Evolutionary conservation across 2,888 invertebrate genomes (phyloP).

Genomic region (Synergus laeviventris): DNA sequence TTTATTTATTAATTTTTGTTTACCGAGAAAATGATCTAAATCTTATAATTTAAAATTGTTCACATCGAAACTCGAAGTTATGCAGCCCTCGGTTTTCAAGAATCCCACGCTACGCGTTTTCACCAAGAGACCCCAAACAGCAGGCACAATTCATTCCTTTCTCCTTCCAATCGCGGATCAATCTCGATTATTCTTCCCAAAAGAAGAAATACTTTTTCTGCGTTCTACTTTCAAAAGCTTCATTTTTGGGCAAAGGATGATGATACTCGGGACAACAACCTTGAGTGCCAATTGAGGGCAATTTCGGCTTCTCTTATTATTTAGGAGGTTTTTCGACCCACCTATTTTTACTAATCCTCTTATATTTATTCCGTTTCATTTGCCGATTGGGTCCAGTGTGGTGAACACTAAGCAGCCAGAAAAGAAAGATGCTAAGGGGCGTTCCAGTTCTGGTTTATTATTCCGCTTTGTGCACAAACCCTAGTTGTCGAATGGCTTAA

Average conservation of each 20-base stretch:
- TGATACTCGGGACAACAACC: not conserved
- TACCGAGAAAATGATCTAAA: not conserved
- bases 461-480: slow-evolving; percentile 55
- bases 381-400: slow-evolving; percentile 60
- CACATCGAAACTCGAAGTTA: too few relatives aligned
- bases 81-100: not conserved
- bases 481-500: slow-evolving; percentile 58
- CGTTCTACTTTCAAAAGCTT: not conserved
- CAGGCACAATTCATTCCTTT: slow-evolving; percentile 6
- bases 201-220: not conserved
- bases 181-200: not conserved
- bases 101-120: not conserved
- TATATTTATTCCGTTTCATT: slow-evolving; percentile 69
- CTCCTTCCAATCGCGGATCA: not conserved
- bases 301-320: not conserved
- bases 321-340: not conserved
- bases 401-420: slow-evolving; percentile 4
- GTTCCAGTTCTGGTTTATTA: slow-evolving; percentile 54
- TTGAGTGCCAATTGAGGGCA: slow-evolving; percentile 35
- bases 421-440: slow-evolving; percentile 2
- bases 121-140: not conserved
- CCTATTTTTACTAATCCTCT: slow-evolving; percentile 21
- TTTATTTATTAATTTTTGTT: not conserved
- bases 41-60: too few relatives aligned
- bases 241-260: not conserved